phyloP scores from a whole-genome alignment of 2,797 vertebrate genomes.

The Aplochiton taeniatus region DNA sequence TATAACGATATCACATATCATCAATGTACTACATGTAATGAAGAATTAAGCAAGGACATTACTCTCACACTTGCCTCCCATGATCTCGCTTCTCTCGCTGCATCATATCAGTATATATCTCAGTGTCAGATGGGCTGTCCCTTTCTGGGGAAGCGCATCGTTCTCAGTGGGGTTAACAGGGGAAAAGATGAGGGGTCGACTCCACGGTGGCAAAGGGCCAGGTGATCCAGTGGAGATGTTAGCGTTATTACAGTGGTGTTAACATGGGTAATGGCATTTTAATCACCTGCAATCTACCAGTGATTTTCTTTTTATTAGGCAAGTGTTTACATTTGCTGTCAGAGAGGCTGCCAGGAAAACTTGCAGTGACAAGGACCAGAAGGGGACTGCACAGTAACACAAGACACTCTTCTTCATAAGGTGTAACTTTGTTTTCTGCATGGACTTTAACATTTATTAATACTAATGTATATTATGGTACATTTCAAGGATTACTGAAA shows the following conservation, averaged over 20 bases:
- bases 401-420: not conserved
- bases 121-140: slow-evolving; percentile 1
- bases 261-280: slow-evolving; percentile 26
- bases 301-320: slow-evolving; percentile 33
- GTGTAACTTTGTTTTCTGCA: not conserved
- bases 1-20: too few species aligned
- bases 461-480: not conserved
- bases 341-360: slow-evolving; percentile 7
- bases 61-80: not conserved
- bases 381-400: not conserved
- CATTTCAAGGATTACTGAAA: too few species aligned
- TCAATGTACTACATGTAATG: not conserved
- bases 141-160: not conserved
- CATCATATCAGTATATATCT: not conserved
- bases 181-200: slow-evolving; percentile 9
- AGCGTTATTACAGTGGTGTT: too few species aligned
- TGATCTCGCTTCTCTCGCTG: not conserved
- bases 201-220: slow-evolving; percentile 10
- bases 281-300: slow-evolving; percentile 27
- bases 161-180: slow-evolving; percentile 13
- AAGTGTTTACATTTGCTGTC: slow-evolving; percentile 20
- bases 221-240: slow-evolving; percentile 9
- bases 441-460: not conserved
- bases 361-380: not conserved
- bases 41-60: not conserved